Evolutionary conservation across 2,113 vertebrate genomes (phyloP).

Genomic region (Myocastor coypus): DNA sequence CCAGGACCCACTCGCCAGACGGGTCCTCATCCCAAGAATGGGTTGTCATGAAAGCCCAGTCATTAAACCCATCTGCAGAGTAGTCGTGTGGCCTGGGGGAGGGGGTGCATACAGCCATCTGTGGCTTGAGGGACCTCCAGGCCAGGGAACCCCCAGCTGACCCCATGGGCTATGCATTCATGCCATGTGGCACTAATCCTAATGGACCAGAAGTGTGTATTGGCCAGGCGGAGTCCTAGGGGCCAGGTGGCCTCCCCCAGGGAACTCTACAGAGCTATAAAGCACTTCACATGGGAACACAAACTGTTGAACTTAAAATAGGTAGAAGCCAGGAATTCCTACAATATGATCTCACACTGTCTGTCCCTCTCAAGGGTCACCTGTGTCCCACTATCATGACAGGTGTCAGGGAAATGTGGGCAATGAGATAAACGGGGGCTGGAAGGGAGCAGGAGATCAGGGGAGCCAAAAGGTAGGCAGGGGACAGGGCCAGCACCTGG

Average conservation of each 20-base stretch:
- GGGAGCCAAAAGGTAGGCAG: neutral
- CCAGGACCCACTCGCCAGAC: conserved; percentile 93
- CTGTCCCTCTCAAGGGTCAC: neutral
- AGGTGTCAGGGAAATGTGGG: neutral
- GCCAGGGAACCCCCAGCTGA: accelerated
- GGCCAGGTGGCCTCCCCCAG: neutral
- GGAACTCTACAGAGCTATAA: neutral
- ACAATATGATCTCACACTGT: accelerated
- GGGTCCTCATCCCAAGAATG: conserved; percentile 98
- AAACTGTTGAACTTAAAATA: neutral
- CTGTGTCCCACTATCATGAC: neutral
- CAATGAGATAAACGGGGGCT: accelerated
- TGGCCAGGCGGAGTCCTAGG: neutral
- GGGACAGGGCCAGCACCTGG: conserved; percentile 88
- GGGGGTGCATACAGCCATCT: no score
- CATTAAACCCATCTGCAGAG: conserved; percentile 97
- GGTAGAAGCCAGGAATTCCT: neutral
- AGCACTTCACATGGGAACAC: neutral
- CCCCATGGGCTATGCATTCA: accelerated
- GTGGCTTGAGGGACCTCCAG: accelerated
- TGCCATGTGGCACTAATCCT: neutral
- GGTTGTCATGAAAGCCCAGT: conserved; percentile 99
- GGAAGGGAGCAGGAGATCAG: no score
- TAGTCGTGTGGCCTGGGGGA: conserved; percentile 93
- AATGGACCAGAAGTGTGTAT: neutral